Percentiles rank a stretch among this genome's conserved stretches.
phyloP scores from a whole-genome alignment of 2,888 invertebrate species.

The Apantesis nais region DNA sequence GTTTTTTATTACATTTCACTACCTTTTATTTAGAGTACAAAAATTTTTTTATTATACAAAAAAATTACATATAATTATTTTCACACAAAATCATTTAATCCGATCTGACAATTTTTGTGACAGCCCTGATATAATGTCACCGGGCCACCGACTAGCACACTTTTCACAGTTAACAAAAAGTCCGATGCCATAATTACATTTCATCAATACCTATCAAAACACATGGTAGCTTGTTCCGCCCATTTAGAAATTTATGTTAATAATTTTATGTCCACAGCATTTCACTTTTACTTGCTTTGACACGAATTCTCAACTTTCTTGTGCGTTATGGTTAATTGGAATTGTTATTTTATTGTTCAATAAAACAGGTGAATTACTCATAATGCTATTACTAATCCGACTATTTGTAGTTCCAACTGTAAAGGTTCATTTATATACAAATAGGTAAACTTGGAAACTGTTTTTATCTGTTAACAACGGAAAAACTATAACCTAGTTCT shows the following conservation, averaged over 20 bases:
- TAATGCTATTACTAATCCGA: conserved; percentile 5
- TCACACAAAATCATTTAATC: no score
- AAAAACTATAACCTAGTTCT: no score
- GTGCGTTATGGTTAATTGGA: conserved; percentile 27
- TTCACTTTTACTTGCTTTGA: conserved; percentile 48
- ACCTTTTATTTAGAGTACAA: no score
- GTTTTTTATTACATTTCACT: no score
- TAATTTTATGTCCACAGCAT: conserved; percentile 39
- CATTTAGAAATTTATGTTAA: conserved; percentile 40
- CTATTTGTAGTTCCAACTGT: background rate
- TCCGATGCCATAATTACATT: conserved; percentile 66
- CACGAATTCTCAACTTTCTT: conserved; percentile 37
- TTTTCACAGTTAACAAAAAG: conserved; percentile 55
- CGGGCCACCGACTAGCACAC: conserved; percentile 73
- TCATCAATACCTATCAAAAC: conserved; percentile 51
- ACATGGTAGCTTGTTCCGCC: conserved; percentile 35
- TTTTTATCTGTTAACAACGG: background rate
- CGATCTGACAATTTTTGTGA: background rate
- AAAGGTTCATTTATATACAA: background rate
- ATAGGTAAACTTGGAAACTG: background rate
- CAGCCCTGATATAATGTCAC: conserved; percentile 41
- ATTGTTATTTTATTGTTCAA: conserved; percentile 4
- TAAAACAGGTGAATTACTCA: conserved; percentile 8
- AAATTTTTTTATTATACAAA: no score
- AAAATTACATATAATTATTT: no score